Base-by-base conservation (phyloP, 2,797 vertebrate species). In the Gouania willdenowi region DNA sequence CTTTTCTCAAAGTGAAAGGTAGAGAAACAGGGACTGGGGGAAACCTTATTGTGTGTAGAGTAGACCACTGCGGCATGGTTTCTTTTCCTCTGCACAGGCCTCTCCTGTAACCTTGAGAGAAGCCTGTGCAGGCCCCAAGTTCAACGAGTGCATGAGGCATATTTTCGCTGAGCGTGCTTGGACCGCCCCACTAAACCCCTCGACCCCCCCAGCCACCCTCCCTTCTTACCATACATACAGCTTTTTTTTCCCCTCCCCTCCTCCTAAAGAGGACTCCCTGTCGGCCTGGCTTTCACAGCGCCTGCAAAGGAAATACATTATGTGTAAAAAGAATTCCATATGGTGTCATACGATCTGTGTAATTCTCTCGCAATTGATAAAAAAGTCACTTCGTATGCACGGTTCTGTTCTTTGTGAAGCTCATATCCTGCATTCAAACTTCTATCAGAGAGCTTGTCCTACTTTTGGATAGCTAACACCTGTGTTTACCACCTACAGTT, bases 111-210 rank as follows among this genome's bases (percentile, higher is more conserved):
- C 86, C 86, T 89, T 89, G 85, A 87, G 82, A 84, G 79, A 76
- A 87, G 84, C 82, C 84, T 59, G 80, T 65, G 59, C 77, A 83
- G 82, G 84, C 84, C 86, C 83, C 83, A 84, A 89, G 88, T 90
- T 90, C 88, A 90, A 79, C 77, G 86, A 85, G 87, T 90, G 85
- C 88, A 90, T 77, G 82, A 87, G 84, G 88, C 85, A 90, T 90
- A 90, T 90, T 90, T 90, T 88, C 84, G 71, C 82, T 87, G 83
- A 81, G 82, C 76, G 51, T 79, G 78, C 83, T 79, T 75, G 80
- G 80, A 82, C 86, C 85, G 83, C 88, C 87, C 85, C 79, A 52
- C 71, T 78, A 81, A 86, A 81, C 77, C 82, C 77, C 83, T 50
- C 81, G 34, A 65, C 46, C 52, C 66, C 34, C 3, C 7, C 55